Conservation (phyloP, 2,888 invertebrate species). For the Limnephilus marmoratus region DNA sequence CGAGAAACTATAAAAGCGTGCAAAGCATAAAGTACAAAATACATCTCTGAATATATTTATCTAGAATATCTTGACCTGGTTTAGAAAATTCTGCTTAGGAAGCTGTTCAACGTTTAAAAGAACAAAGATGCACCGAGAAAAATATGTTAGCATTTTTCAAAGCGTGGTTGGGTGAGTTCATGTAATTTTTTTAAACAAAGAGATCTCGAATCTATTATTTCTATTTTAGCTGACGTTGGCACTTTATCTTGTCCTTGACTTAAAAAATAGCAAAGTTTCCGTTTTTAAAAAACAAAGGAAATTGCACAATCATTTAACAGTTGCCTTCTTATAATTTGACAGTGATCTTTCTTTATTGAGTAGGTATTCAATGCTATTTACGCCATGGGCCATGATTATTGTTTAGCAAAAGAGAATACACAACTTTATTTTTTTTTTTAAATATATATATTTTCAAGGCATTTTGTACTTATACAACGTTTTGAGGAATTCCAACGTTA, state of each 20-base stretch:
- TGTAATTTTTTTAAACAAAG: background rate
- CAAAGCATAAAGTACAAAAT: background rate
- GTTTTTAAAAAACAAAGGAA: no score
- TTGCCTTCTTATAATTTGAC: background rate
- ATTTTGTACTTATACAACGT: no score
- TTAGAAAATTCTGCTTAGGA: conserved; percentile 2
- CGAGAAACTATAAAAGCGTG: background rate
- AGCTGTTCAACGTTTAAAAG: background rate
- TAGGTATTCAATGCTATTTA: background rate
- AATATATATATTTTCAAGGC: no score
- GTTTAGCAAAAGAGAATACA: no score
- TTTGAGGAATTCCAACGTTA: no score
- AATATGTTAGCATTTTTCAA: background rate
- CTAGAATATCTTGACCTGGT: background rate
- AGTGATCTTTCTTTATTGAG: background rate
- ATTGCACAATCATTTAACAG: background rate
- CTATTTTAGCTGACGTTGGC: background rate
- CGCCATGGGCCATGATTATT: background rate
- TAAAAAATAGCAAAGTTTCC: background rate
- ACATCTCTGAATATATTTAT: background rate
- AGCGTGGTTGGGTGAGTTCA: background rate
- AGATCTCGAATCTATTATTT: background rate
- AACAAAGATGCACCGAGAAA: background rate
- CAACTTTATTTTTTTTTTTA: no score
- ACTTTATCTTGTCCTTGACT: background rate